A percentile compares a stretch with the other conserved stretches of the same genome.
These are phyloP conservation scores for Heliconius hermathena DNA, from an alignment of 1,140 invertebrate species.

Conservation along the genomic window DNA sequence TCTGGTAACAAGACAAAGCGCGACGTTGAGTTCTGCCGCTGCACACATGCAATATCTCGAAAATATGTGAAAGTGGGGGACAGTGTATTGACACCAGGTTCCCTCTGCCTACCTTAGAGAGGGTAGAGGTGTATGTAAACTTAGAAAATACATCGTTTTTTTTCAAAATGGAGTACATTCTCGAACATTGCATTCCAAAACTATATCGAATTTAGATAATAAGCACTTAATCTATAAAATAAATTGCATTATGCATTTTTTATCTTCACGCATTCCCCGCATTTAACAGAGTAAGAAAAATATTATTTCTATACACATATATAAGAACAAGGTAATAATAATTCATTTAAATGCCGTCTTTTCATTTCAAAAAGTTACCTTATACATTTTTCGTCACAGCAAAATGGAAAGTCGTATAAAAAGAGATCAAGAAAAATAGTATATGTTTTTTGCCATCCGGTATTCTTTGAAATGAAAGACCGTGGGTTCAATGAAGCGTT, in stretches of 20 bases:
- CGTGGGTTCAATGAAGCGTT: slow-evolving; percentile 31
- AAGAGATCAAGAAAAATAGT: slow-evolving; percentile 22
- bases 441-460: slow-evolving; percentile 24
- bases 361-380: neutral
- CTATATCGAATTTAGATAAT: too few species aligned
- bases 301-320: neutral
- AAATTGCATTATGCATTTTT: neutral
- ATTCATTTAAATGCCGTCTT: neutral
- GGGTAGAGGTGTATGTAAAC: too few species aligned
- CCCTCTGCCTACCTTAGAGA: too few species aligned
- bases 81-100: too few species aligned
- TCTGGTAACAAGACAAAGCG: too few species aligned
- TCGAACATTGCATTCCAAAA: too few species aligned
- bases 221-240: neutral
- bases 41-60: too few species aligned
- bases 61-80: too few species aligned
- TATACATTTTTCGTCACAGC: neutral
- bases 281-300: neutral
- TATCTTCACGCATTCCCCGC: neutral
- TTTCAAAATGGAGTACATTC: too few species aligned
- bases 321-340: neutral
- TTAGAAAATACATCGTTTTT: too few species aligned
- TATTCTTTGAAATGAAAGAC: slow-evolving; percentile 33
- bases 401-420: slow-evolving; percentile 39
- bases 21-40: too few species aligned